These are phyloP conservation scores for Trichonephila inaurata DNA, from an alignment of 1,140 invertebrate species.

Conservation along the genomic window DNA sequence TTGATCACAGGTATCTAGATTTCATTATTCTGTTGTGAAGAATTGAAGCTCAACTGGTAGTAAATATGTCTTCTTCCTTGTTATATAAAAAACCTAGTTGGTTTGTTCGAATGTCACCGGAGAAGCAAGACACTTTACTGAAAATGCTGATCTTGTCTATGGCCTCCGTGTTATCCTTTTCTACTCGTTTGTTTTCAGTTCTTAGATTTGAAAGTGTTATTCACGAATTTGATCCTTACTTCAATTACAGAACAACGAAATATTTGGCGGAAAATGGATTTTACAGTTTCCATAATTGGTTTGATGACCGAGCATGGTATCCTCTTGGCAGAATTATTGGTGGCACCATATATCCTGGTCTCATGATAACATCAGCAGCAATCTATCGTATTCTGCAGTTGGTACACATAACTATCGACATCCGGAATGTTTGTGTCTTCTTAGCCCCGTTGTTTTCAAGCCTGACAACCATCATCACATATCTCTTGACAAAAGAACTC, in stretches of 20 bases:
- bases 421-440: constrained; percentile 98
- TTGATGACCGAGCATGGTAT: constrained; percentile 99
- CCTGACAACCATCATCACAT: constrained; percentile 97
- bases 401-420: constrained; percentile 96
- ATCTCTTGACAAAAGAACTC: constrained; percentile 96
- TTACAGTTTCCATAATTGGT: constrained; percentile 99
- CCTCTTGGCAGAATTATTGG: constrained; percentile 97
- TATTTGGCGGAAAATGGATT: constrained; percentile 97
- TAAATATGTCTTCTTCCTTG: constrained; percentile 15
- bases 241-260: constrained; percentile 98
- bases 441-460: constrained; percentile 98
- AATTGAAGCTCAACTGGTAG: neutral
- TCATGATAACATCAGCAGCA: constrained; percentile 98
- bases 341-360: constrained; percentile 97
- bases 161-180: constrained; percentile 96
- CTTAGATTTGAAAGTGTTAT: constrained; percentile 98
- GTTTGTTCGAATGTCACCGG: constrained; percentile 84
- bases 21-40: neutral
- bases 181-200: constrained; percentile 97
- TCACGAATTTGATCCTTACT: constrained; percentile 99
- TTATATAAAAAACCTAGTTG: constrained; percentile 74
- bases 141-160: constrained; percentile 95
- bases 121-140: constrained; percentile 96
- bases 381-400: constrained; percentile 94
- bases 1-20: neutral